Percentiles rank a stretch among this genome's conserved stretches.
Evolutionary conservation across 2,113 vertebrate species (phyloP).

Genomic region (Argyrosomus japonicus): DNA sequence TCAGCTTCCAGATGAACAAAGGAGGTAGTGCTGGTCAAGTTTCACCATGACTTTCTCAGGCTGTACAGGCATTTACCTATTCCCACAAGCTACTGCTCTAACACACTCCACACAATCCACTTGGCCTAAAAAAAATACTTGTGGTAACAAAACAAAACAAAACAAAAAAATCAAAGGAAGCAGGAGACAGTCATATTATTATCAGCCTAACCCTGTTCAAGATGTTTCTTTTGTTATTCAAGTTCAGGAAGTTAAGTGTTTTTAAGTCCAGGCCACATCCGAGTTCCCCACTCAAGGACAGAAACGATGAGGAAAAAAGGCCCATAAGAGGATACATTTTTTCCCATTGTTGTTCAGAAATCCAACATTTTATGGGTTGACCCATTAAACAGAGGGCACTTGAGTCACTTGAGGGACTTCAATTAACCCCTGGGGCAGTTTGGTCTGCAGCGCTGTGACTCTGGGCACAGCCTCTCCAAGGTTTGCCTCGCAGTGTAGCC

Average conservation of each 20-base stretch:
- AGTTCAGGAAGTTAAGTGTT: slow-evolving; percentile 69
- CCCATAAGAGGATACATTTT: slow-evolving; percentile 72
- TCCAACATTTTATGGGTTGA: slow-evolving; percentile 80
- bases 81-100: slow-evolving; percentile 11
- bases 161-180: slow-evolving; percentile 45
- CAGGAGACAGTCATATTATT: slow-evolving; percentile 39
- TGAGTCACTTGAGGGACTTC: slow-evolving; percentile 79
- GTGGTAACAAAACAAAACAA: slow-evolving; percentile 11
- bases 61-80: slow-evolving; percentile 2
- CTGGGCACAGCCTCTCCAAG: slow-evolving; percentile 52
- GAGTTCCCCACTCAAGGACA: slow-evolving; percentile 70
- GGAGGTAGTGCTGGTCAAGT: slow-evolving; percentile 10
- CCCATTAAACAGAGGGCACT: slow-evolving; percentile 79
- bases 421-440: slow-evolving; percentile 83
- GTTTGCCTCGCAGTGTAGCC: slow-evolving; percentile 50
- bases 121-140: slow-evolving; percentile 48
- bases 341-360: slow-evolving; percentile 73
- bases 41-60: slow-evolving; percentile 5
- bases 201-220: slow-evolving; percentile 43
- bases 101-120: slow-evolving; percentile 17
- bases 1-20: background rate
- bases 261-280: slow-evolving; percentile 52
- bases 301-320: slow-evolving; percentile 52
- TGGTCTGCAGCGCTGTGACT: slow-evolving; percentile 66
- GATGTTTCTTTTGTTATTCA: slow-evolving; percentile 68